A percentile compares a stretch with the other conserved stretches of the same genome.
These are phyloP conservation scores for Fukomys damarensis DNA, from an alignment of 2,113 vertebrate species.

Conservation along the genomic window DNA sequence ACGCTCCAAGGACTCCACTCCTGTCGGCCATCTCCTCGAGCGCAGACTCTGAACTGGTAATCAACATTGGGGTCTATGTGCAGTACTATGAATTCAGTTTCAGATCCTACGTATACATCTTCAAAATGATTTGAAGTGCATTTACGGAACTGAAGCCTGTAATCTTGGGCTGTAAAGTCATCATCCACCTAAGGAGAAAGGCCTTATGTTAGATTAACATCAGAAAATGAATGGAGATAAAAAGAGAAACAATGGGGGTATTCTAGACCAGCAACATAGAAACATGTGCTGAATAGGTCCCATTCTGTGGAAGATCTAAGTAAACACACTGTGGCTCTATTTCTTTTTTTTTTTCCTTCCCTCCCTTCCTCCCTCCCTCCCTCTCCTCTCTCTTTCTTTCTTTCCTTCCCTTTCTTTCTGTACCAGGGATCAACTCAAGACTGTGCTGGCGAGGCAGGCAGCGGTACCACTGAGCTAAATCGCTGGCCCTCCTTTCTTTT, in stretches of 20 bases:
- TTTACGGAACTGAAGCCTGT: slow-evolving; percentile 94
- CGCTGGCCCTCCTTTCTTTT: neutral
- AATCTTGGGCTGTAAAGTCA: slow-evolving; percentile 93
- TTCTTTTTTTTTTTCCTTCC: no score
- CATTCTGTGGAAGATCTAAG: neutral
- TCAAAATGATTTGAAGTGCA: slow-evolving; percentile 90
- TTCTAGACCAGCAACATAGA: neutral
- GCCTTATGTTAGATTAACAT: neutral
- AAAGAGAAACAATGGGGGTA: no score
- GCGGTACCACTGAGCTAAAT: no score
- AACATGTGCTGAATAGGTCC: neutral
- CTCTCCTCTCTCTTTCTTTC: neutral
- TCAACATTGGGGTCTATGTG: slow-evolving; percentile 93
- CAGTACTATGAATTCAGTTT: slow-evolving; percentile 94
- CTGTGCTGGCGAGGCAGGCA: no score
- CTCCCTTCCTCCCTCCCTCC: no score
- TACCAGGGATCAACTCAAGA: no score
- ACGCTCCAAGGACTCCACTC: slow-evolving; percentile 99
- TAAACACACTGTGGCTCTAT: neutral
- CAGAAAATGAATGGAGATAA: neutral
- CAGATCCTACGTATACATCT: slow-evolving; percentile 93
- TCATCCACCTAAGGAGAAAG: slow-evolving; percentile 93
- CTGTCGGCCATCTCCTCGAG: slow-evolving; percentile 94
- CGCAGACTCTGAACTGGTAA: slow-evolving; percentile 96
- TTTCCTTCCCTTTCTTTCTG: no score